Conservation (phyloP, 2,888 invertebrate genomes). For the Eremobia ochroleuca region DNA sequence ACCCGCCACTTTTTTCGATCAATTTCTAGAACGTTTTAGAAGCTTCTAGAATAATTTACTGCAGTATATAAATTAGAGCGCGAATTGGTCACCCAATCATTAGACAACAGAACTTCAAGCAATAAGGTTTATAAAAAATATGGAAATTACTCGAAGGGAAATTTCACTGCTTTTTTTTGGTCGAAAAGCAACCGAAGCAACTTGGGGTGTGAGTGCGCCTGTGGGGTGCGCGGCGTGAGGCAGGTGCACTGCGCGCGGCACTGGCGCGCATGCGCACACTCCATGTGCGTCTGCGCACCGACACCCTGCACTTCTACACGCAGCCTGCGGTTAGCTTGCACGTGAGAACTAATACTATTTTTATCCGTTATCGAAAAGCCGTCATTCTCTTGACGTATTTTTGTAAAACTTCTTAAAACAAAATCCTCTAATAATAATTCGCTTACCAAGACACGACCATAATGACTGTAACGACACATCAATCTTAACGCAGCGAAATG, state of each 20-base stretch:
- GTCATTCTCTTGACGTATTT: neutral
- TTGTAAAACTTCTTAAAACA: neutral
- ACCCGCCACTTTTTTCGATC: too few species aligned
- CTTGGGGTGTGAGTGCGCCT: too few species aligned
- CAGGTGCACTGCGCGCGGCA: slow-evolving; percentile 81
- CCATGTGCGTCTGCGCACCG: slow-evolving; percentile 76
- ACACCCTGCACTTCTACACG: slow-evolving; percentile 92
- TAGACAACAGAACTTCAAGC: too few species aligned
- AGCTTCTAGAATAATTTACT: too few species aligned
- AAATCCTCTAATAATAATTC: neutral
- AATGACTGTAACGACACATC: slow-evolving; percentile 2
- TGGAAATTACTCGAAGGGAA: too few species aligned
- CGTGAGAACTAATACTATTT: slow-evolving; percentile 86
- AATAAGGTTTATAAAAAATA: too few species aligned
- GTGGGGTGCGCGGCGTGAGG: slow-evolving; percentile 83
- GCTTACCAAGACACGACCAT: neutral
- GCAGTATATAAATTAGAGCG: too few species aligned
- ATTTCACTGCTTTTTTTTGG: too few species aligned
- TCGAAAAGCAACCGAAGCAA: too few species aligned
- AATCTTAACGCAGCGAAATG: neutral
- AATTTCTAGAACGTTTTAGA: too few species aligned
- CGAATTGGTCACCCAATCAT: too few species aligned
- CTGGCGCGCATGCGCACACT: slow-evolving; percentile 76
- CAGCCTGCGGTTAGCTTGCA: slow-evolving; percentile 93
- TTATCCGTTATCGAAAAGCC: neutral